Base-by-base conservation (phyloP, 1,140 invertebrate genomes). In the Scaptomyza graminum region DNA sequence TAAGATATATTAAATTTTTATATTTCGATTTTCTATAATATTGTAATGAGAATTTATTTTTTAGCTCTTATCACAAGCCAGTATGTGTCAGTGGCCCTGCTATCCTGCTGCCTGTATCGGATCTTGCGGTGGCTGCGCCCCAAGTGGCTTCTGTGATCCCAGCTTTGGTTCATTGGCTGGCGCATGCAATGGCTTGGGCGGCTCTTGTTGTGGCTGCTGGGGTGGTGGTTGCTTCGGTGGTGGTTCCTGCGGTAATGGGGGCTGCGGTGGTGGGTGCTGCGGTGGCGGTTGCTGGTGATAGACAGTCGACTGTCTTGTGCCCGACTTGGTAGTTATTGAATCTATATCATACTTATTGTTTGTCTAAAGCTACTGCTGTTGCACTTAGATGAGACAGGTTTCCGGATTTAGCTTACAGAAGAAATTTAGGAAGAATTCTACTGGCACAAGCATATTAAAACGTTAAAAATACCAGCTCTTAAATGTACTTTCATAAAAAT, bases 71-170 rank as follows among this genome's bases (percentile, higher is more conserved):
- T n/a, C 25, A 47, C 15, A 41, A 39, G 8, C 37, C 59, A 54
- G 4, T 4, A 54, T 69, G 67, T 63, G 67, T n/a, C 46, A 46
- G 9, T 59, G 37, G 16, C 67, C 59, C 6, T 69, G 67, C 22
- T 69, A 55, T 39, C 59, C 67, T 4, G 51, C 39, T 9, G 59
- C 59, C 28, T 69, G 67, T 11, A 47, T 69, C 15, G 59, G 67
- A 11, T 37, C 50, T 7, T 69, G 67, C 12, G 67, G 67, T 18
- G 41, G 59, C 7, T 54, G 49, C 11, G 50, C 13, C 0, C 67
- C 67, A 6, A 63, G 59, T n/a, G 67, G 67, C 0, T 69, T 69
- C 43, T 63, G 16, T 43, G 67, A 69, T 63, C 59, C 67, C 13
- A 39, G n/a, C 47, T 66, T 37, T 28, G 69, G 54, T 1, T 11